phyloP scores from a whole-genome alignment of 2,888 invertebrate genomes.

The Alloplasta piceator region DNA sequence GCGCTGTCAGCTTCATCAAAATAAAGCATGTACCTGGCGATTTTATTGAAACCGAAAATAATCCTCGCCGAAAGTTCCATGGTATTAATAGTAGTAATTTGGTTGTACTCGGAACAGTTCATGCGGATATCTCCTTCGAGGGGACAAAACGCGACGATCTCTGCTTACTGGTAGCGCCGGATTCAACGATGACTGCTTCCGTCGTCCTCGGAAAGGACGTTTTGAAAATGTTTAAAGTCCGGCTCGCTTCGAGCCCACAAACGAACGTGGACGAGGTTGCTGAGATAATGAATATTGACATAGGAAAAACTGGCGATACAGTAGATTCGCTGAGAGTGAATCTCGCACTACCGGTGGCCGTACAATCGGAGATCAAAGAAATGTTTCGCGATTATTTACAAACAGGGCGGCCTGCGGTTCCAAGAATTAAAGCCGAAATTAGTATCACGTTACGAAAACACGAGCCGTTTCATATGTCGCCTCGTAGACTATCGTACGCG shows the following conservation, averaged over 20 bases:
- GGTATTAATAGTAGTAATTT: constrained; percentile 40
- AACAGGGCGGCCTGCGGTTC: background rate
- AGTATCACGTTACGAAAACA: background rate
- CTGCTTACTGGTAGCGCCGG: constrained; percentile 30
- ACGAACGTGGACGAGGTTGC: background rate
- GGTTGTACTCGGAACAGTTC: constrained; percentile 20
- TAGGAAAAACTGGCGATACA: background rate
- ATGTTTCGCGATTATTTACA: constrained; percentile 3
- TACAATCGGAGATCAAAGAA: background rate
- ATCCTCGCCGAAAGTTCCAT: constrained; percentile 1
- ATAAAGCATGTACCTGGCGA: constrained; percentile 21
- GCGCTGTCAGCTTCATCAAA: constrained; percentile 57
- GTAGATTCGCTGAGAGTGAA: constrained; percentile 26
- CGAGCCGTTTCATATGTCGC: constrained; percentile 15
- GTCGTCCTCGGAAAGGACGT: constrained; percentile 30
- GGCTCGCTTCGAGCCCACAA: background rate
- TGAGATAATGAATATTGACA: constrained; percentile 38
- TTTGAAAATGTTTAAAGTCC: constrained; percentile 27
- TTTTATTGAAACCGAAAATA: constrained; percentile 3
- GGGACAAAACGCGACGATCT: background rate
- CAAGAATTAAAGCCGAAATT: constrained; percentile 9
- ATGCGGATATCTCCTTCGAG: background rate
- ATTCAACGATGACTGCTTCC: constrained; percentile 27
- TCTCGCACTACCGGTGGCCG: constrained; percentile 4
- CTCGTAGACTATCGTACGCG: constrained; percentile 1